Evolutionary conservation across 2,113 vertebrate species (phyloP).

Genomic region (Deroptyus accipitrinus): DNA sequence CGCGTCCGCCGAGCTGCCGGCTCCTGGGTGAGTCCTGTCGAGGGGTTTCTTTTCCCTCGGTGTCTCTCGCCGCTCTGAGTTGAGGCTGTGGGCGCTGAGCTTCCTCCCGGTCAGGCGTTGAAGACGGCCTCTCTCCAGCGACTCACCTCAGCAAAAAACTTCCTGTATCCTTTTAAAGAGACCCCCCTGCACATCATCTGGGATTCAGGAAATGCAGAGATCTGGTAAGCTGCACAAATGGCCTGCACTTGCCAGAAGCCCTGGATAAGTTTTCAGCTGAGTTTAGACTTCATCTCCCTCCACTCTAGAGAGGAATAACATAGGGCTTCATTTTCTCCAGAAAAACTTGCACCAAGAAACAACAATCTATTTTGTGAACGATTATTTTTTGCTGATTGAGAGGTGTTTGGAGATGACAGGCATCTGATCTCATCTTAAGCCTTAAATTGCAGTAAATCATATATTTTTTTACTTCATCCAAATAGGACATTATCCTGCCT

Average conservation of each 20-base stretch:
- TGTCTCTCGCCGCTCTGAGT: too few species aligned
- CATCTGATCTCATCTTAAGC: slow-evolving; percentile 20
- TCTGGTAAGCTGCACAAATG: slow-evolving; percentile 35
- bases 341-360: background rate
- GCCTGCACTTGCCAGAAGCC: slow-evolving; percentile 5
- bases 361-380: background rate
- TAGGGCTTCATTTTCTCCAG: background rate
- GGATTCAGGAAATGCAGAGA: slow-evolving; percentile 10
- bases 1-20: too few species aligned
- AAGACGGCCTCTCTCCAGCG: too few species aligned
- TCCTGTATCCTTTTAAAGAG: slow-evolving; percentile 22
- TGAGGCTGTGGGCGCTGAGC: too few species aligned
- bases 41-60: too few species aligned
- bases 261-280: slow-evolving; percentile 40
- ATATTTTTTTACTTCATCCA: slow-evolving; percentile 46
- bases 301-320: slow-evolving; percentile 36
- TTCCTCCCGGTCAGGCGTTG: too few species aligned
- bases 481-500: background rate
- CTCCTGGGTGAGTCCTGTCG: too few species aligned
- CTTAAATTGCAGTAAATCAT: slow-evolving; percentile 43
- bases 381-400: slow-evolving; percentile 60
- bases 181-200: background rate
- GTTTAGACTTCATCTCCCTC: slow-evolving; percentile 52
- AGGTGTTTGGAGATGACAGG: slow-evolving; percentile 3
- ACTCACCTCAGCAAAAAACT: too few species aligned